Base-by-base conservation (phyloP, 2,888 invertebrate genomes). In the Netelia virgata region DNA sequence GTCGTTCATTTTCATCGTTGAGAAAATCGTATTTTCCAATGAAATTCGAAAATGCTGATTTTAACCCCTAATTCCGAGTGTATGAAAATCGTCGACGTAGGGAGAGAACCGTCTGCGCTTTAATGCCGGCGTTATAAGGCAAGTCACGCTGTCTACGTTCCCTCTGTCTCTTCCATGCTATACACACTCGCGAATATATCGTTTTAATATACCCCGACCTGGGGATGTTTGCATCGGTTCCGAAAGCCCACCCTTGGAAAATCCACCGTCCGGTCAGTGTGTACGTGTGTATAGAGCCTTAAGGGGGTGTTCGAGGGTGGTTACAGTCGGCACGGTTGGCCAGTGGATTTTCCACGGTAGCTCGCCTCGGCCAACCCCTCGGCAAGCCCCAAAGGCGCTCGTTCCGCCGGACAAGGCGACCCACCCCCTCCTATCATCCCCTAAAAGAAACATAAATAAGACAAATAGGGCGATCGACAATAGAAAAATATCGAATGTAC, bases 381-480 rank as follows among this genome's bases (percentile, higher is more conserved):
- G 43, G 53, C 75, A 41, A 66, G 66, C 57, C 63, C 76, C 80
- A 59, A 28, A 41, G 72, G 79, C 69, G 59, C 70, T 72, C 50
- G 85, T 76, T 80, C 69, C 68, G 80, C 76, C 68, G 80, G 83
- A 77, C 85, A 84, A 79, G 81, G 84, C 83, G 83, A 61, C 11
- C 18, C 23, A 43, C 20, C 64, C 53, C 59, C 53, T 47, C n/a
- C 63, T 11, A 63, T 53, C 28, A 50, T 28, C 55, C 66, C 89
- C 89, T 92, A 91, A 92, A 91, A 92, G 92, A 93, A 93, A 93
- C 93, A 93, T 93, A 93, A 93, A 93, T 92, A 93, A 93, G 93
- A 92, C 91, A 92, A 93, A 93, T 93, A 92, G 92, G 92, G 90
- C 91, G 91, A 93, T 92, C 91, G 93, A 92, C 92, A 92, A 93